Conservation (phyloP, 2,888 invertebrate species). For the Lycocerus yunnanus region DNA sequence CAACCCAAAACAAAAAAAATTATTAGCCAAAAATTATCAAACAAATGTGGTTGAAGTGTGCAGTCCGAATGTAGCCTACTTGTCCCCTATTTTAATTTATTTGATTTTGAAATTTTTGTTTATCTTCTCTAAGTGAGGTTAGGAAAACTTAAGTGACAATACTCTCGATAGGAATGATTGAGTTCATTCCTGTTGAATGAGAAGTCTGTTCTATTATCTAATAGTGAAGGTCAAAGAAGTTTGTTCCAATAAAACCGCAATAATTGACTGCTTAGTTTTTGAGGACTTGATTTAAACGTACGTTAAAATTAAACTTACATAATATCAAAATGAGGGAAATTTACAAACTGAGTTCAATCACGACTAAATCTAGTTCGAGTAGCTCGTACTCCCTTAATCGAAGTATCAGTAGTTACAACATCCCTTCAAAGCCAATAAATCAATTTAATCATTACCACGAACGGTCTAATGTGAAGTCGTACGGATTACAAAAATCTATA, state of each 20-base stretch:
- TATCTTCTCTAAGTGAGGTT: too few species aligned
- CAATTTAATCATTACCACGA: constrained; percentile 14
- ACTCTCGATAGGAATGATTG: too few species aligned
- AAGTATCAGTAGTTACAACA: constrained; percentile 37
- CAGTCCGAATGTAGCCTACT: too few species aligned
- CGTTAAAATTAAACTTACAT: background rate
- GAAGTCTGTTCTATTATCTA: too few species aligned
- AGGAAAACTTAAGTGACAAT: too few species aligned
- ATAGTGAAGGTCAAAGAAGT: too few species aligned
- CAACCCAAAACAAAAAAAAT: too few species aligned
- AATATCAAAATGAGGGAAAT: constrained; percentile 20
- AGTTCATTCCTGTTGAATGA: too few species aligned
- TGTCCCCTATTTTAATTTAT: too few species aligned
- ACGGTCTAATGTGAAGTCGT: constrained; percentile 5
- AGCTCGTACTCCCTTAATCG: constrained; percentile 30
- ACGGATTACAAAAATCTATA: constrained; percentile 46
- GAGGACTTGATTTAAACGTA: background rate
- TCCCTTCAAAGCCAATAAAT: constrained; percentile 39
- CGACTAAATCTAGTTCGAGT: background rate
- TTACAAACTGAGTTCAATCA: constrained; percentile 17
- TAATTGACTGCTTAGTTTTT: background rate
- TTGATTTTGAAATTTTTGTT: too few species aligned
- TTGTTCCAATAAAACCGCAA: background rate
- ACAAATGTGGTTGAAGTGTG: too few species aligned
- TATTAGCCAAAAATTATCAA: too few species aligned